Conservation (phyloP, 2,113 vertebrate species). For the Strix uralensis region DNA sequence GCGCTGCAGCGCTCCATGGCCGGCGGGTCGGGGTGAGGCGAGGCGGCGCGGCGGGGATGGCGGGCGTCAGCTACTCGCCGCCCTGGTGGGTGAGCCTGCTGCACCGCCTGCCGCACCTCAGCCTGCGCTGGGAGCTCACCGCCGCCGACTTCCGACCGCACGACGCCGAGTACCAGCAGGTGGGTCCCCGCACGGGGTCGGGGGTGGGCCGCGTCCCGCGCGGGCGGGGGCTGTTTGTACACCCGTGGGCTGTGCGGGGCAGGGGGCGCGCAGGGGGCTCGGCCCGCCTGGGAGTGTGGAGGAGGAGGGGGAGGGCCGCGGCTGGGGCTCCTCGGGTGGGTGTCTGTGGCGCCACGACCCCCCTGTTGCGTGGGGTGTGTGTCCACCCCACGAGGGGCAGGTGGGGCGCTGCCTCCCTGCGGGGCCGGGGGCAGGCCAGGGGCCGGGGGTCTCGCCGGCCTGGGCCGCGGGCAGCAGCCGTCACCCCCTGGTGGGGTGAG, state of each 20-base stretch:
- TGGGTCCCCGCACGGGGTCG: constrained; percentile 34
- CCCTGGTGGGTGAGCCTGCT: constrained; percentile 95
- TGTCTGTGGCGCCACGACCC: too few species aligned
- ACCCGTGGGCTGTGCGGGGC: background rate
- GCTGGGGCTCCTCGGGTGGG: background rate
- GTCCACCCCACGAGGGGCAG: background rate
- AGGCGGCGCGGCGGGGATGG: constrained; percentile 62
- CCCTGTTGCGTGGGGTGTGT: background rate
- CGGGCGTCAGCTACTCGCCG: constrained; percentile 89
- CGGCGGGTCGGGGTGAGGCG: background rate
- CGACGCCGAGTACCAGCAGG: constrained; percentile 92
- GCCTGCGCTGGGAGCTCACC: constrained; percentile 86
- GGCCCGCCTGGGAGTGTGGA: background rate
- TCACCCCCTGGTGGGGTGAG: background rate
- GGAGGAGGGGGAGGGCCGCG: background rate
- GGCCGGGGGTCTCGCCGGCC: background rate
- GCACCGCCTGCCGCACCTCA: constrained; percentile 91
- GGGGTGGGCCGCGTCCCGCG: too few species aligned
- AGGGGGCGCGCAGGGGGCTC: background rate
- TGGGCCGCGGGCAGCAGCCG: background rate
- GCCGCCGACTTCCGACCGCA: constrained; percentile 89
- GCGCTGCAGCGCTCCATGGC: background rate
- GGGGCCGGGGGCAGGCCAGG: background rate
- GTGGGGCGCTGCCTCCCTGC: background rate
- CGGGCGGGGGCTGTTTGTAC: too few species aligned